A percentile compares a stretch with the other conserved stretches of the same genome.
Conservation (phyloP, 92 coral and sea anemone genomes). For the Diadumene lineata region DNA sequence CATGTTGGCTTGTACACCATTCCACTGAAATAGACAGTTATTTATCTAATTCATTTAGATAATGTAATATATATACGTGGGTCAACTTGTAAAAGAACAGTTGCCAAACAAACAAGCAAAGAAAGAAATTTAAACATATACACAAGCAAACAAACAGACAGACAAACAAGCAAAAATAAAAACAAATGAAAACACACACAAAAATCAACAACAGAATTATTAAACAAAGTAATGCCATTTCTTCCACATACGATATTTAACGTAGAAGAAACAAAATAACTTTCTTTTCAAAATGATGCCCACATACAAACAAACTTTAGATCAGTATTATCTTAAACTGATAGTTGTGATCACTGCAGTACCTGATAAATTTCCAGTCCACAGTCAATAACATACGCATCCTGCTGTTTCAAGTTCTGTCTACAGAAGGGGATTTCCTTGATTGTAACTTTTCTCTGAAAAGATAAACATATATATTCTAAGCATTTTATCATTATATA, state of each 20-base stretch:
- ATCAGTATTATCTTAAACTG: neutral
- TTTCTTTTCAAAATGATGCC: too few relatives aligned
- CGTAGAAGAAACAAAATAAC: too few relatives aligned
- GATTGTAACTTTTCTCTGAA: slow-evolving; percentile 45
- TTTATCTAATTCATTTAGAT: neutral
- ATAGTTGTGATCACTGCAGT: neutral
- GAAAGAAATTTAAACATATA: neutral
- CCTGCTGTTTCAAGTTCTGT: slow-evolving; percentile 63
- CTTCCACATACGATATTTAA: too few relatives aligned
- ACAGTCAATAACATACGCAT: slow-evolving; percentile 79
- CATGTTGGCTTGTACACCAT: slow-evolving; percentile 74
- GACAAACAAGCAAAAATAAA: too few relatives aligned
- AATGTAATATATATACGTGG: too few relatives aligned
- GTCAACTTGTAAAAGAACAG: too few relatives aligned
- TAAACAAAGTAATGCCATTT: neutral
- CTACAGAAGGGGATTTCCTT: slow-evolving; percentile 54
- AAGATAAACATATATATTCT: neutral
- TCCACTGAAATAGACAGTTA: slow-evolving; percentile 51
- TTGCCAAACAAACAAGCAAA: neutral
- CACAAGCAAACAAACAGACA: too few relatives aligned
- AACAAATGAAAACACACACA: too few relatives aligned
- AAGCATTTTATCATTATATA: neutral
- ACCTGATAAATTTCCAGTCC: slow-evolving; percentile 83
- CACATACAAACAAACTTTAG: neutral
- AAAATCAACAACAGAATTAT: neutral